Evolutionary conservation across 92 coral and sea anemone genomes (phyloP), one percentile per base, ranked within the genome.

Genomic region (Porites divaricata): DNA sequence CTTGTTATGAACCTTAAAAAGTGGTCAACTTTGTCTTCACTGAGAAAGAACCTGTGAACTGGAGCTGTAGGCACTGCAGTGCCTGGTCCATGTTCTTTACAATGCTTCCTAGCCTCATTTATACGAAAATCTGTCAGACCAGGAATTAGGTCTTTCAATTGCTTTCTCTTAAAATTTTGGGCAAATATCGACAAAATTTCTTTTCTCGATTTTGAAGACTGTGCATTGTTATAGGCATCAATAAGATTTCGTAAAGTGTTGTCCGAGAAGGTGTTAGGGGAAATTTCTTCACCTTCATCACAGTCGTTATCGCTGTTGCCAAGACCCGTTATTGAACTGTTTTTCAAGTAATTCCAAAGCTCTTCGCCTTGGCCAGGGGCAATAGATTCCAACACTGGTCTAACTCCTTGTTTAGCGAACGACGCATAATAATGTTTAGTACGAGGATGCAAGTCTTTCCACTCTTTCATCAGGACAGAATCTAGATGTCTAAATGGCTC

Each of bases 381-480:
- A 72, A 72, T n/a, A n/a, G n/a, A 72, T 54, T 72, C 77, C 77
- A 72, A 54, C 25, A 72, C 77, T 72, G 77, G n/a, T 54, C 57
- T 49, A 16, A 72, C 26, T 72, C 59, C 77, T 72, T 72, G 77
- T 54, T 54, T 72, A 35, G 77, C 77, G 11, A 72, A 72, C 21
- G 77, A 72, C 62, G 77, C 77, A 21, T 72, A 72, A 54, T 72
- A 28, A 21, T 24, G 53, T 75, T 75, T 54, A 75, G 80, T 75
- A 50, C 80, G 80, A 52, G 67, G 80, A 75, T 75, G 80, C 80
- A 75, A 28, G 65, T 75, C 80, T 20, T 75, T 75, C 80, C 80
- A 75, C 41, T 75, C 80, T 75, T 75, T 75, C 80, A 20, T 75
- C 67, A 75, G 41, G 4, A 75, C 67, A 59, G 80, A 75, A 59